A percentile compares a stretch with the other conserved stretches of the same genome.
These are phyloP conservation scores for Lycorma delicatula DNA, from an alignment of 1,140 invertebrate genomes.

Conservation along the genomic window DNA sequence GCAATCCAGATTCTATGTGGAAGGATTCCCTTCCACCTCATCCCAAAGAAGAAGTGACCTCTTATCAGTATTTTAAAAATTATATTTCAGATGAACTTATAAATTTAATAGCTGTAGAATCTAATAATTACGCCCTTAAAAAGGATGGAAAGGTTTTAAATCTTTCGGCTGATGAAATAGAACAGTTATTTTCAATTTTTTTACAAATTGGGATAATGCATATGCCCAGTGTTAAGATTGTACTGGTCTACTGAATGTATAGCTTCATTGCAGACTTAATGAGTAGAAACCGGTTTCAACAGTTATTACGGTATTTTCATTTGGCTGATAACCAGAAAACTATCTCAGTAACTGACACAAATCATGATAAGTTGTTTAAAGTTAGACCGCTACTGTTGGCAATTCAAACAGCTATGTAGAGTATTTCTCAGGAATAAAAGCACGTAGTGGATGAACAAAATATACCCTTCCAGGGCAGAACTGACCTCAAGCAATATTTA, in stretches of 20 bases:
- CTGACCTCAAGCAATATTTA: background rate
- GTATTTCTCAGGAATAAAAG: background rate
- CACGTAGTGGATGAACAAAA: background rate
- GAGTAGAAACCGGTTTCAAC: background rate
- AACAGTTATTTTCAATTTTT: background rate
- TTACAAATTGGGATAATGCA: background rate
- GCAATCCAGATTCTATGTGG: background rate
- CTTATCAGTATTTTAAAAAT: background rate
- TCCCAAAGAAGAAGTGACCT: background rate
- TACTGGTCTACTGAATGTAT: constrained; percentile 2
- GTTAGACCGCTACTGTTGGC: background rate
- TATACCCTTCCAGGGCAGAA: background rate
- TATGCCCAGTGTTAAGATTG: background rate
- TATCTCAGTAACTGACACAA: background rate
- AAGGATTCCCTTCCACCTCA: background rate
- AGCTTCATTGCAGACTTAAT: background rate
- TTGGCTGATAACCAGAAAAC: background rate
- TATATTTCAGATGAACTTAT: background rate
- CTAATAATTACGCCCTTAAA: background rate
- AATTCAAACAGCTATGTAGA: background rate
- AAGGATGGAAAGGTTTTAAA: background rate
- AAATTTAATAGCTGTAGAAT: background rate
- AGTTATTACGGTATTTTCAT: background rate
- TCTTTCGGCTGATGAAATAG: background rate
- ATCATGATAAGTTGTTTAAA: background rate